Evolutionary conservation across 2,888 invertebrate genomes (phyloP).

Genomic region (Eristalis tenax): DNA sequence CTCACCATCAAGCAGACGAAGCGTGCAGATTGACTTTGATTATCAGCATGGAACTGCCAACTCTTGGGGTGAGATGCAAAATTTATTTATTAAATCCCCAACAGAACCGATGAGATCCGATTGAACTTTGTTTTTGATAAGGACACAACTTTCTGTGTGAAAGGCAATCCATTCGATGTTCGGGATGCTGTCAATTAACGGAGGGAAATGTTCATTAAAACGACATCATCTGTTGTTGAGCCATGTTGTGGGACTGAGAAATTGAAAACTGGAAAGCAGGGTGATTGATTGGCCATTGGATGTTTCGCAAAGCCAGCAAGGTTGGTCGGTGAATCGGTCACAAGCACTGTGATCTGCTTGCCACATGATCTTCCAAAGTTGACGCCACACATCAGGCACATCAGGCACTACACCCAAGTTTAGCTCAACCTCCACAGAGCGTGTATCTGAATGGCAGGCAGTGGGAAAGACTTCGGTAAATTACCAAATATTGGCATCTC

Average conservation of each 20-base stretch:
- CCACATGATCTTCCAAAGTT: too few species aligned
- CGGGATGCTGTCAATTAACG: background rate
- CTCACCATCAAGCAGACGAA: background rate
- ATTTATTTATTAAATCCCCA: background rate
- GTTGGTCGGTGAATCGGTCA: too few species aligned
- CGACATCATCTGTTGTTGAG: background rate
- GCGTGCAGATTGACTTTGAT: background rate
- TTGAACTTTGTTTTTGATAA: background rate
- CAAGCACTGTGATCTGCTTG: too few species aligned
- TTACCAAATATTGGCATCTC: too few species aligned
- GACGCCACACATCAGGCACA: too few species aligned
- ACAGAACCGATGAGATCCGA: background rate
- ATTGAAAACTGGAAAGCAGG: background rate
- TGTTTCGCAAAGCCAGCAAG: too few species aligned
- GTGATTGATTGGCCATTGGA: background rate
- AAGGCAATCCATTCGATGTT: background rate
- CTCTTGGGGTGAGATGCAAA: background rate
- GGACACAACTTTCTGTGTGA: background rate
- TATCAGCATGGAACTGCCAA: too few species aligned
- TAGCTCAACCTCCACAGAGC: background rate
- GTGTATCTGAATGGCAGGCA: background rate
- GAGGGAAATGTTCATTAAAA: background rate
- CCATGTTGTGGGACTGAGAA: background rate
- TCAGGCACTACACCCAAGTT: too few species aligned
- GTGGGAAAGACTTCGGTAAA: background rate